Conservation (phyloP, 2,888 invertebrate species). For the Machimus atricapillus region DNA sequence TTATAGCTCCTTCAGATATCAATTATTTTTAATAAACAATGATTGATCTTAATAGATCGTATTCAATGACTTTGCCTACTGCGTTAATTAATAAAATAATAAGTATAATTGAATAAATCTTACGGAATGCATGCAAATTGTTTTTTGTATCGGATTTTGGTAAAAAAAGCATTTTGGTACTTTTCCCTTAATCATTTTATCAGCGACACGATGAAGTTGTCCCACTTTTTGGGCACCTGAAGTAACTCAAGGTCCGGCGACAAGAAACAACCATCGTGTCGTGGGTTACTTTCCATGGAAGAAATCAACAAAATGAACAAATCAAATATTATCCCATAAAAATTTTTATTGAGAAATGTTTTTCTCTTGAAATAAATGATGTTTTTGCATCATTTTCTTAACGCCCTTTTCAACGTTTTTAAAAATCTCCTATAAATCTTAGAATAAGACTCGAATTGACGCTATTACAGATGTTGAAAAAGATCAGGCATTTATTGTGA, state of each 20-base stretch:
- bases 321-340: not conserved
- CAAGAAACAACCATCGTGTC: not conserved
- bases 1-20: not conserved
- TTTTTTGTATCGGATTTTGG: not conserved
- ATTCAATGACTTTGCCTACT: not conserved
- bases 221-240: not conserved
- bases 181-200: not conserved
- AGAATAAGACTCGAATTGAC: not conserved
- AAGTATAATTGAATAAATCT: not conserved
- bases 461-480: not conserved
- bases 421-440: not conserved
- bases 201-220: not conserved
- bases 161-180: not conserved
- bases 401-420: not conserved
- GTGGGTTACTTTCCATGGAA: not conserved
- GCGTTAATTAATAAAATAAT: too few species aligned
- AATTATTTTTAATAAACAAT: not conserved
- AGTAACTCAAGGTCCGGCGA: not conserved
- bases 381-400: not conserved
- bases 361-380: not conserved
- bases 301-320: not conserved
- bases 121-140: not conserved
- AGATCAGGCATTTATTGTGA: not conserved
- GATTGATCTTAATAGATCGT: not conserved
- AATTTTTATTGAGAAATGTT: not conserved